Percentiles rank a stretch among this genome's conserved stretches.
Conservation (phyloP, 2,797 vertebrate genomes). For the Columba guinea region DNA sequence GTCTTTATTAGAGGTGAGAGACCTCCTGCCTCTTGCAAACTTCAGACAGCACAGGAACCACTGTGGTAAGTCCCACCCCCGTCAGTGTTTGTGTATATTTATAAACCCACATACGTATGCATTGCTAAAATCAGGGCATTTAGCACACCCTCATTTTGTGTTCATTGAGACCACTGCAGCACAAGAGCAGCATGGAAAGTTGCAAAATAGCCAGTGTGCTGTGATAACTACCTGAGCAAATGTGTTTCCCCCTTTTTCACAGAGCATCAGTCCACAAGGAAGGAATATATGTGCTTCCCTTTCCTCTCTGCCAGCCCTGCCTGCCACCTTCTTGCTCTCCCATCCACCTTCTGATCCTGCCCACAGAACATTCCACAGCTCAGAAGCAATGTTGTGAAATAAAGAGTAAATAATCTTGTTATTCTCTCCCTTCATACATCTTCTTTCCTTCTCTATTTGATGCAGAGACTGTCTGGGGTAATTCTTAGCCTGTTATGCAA, state of each 20-base stretch:
- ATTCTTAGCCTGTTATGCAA: constrained; percentile 37
- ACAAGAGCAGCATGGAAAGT: neutral
- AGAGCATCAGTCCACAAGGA: rapidly evolving
- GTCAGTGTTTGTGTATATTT: neutral
- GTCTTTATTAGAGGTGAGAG: neutral
- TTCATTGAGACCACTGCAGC: neutral
- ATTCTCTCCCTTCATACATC: neutral
- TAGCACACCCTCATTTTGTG: neutral
- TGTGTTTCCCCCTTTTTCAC: neutral
- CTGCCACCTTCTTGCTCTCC: neutral
- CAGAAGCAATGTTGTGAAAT: neutral
- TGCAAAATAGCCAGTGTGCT: neutral
- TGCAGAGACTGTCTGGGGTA: neutral
- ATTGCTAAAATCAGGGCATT: neutral
- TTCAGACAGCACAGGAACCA: neutral
- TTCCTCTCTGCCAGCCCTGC: neutral
- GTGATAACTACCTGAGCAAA: neutral
- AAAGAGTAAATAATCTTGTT: neutral
- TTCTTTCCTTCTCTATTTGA: neutral
- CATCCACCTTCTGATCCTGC: neutral
- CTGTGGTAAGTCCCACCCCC: neutral
- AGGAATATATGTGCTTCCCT: neutral
- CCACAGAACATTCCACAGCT: neutral
- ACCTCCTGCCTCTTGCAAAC: neutral
- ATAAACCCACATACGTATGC: rapidly evolving